Evolutionary conservation across 2,113 vertebrate genomes (phyloP).

Genomic region (Corythornis madagascariensis): DNA sequence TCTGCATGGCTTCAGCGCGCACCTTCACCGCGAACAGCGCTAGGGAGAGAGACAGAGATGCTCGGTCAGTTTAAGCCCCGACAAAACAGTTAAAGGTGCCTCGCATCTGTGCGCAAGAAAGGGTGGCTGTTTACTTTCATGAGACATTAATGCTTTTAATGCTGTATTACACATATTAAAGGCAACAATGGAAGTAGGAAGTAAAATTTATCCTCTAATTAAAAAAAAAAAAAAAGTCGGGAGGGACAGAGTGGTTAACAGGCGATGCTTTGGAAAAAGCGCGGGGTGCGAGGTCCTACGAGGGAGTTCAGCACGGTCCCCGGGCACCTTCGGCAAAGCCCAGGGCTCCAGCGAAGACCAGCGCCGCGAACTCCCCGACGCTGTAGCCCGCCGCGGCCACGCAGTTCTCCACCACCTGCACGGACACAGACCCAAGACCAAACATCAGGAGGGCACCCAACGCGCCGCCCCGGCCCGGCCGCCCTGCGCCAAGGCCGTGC

Average conservation of each 20-base stretch:
- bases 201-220: not conserved
- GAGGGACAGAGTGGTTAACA: not conserved
- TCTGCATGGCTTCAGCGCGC: constrained; percentile 94
- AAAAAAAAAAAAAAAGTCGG: not conserved
- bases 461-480: not conserved
- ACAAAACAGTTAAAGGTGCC: not conserved
- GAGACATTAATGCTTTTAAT: constrained; percentile 16
- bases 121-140: not conserved
- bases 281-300: not conserved
- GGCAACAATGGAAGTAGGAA: not conserved
- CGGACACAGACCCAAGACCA: not conserved
- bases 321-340: constrained; percentile 87
- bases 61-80: not conserved
- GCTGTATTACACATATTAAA: not conserved
- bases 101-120: not conserved
- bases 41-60: constrained; percentile 44
- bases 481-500: not conserved
- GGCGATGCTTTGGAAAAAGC: not conserved
- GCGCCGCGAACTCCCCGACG: constrained; percentile 92
- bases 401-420: constrained; percentile 89
- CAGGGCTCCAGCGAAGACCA: constrained; percentile 93
- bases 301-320: not conserved
- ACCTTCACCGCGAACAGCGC: constrained; percentile 90
- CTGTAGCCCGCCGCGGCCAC: constrained; percentile 94
- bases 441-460: not conserved